phyloP scores from a whole-genome alignment of 2,113 vertebrate species.

The Leptobrachium leishanense region DNA sequence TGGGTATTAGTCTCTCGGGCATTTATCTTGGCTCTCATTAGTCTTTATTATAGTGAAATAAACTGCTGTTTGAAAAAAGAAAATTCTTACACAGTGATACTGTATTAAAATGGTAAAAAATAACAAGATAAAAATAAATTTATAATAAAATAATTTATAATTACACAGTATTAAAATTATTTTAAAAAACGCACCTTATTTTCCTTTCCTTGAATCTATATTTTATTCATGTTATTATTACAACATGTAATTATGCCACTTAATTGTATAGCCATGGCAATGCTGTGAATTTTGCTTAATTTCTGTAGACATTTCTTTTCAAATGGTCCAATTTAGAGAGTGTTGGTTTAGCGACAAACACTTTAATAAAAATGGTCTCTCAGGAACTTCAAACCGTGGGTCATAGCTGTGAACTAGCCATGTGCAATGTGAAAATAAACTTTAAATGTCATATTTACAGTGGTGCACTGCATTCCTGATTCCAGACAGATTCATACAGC shows the following conservation, averaged over 20 bases:
- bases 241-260: background rate
- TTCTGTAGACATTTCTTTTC: too few relatives aligned
- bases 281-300: too few relatives aligned
- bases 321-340: background rate
- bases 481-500: too few relatives aligned
- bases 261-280: too few relatives aligned
- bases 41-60: background rate
- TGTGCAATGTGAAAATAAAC: too few relatives aligned
- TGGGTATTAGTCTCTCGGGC: background rate
- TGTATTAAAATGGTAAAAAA: too few relatives aligned
- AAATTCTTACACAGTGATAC: too few relatives aligned
- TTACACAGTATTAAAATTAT: background rate
- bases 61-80: too few relatives aligned
- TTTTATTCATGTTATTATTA: background rate
- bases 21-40: background rate
- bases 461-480: too few relatives aligned
- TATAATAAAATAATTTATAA: background rate
- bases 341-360: background rate
- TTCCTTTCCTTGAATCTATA: background rate
- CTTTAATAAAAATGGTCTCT: background rate
- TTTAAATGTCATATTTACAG: too few relatives aligned
- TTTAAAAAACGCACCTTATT: background rate
- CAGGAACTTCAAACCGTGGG: background rate
- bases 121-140: background rate
- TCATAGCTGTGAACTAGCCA: background rate